phyloP scores from a whole-genome alignment of 2,888 invertebrate genomes.

The Drosophila pseudotalamancana region DNA sequence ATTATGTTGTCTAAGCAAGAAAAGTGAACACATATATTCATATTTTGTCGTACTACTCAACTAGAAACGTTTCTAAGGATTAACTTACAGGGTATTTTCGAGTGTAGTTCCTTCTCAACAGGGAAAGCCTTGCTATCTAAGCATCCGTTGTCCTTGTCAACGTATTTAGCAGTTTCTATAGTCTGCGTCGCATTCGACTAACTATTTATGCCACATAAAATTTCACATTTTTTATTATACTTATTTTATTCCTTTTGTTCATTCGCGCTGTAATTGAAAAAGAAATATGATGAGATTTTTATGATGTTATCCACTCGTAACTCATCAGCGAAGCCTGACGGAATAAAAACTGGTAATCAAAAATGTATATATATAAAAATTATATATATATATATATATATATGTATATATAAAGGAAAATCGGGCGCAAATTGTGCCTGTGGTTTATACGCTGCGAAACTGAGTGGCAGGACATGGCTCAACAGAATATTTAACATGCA shows the following conservation, averaged over 20 bases:
- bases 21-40: too few species aligned
- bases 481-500: constrained; percentile 34
- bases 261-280: constrained; percentile 61
- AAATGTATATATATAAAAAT: not conserved
- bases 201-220: constrained; percentile 45
- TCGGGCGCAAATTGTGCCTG: constrained; percentile 54
- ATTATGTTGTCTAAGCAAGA: too few species aligned
- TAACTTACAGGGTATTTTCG: too few species aligned
- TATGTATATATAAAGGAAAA: constrained; percentile 8
- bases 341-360: constrained; percentile 71
- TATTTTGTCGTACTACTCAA: too few species aligned
- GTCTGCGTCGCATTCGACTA: constrained; percentile 54
- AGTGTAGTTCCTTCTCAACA: not conserved
- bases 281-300: constrained; percentile 65
- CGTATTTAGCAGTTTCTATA: constrained; percentile 62
- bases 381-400: not conserved
- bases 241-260: constrained; percentile 34
- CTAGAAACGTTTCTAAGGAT: too few species aligned
- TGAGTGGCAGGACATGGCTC: constrained; percentile 38
- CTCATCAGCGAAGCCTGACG: constrained; percentile 43
- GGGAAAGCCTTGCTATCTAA: not conserved
- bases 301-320: constrained; percentile 68
- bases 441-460: constrained; percentile 56
- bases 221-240: constrained; percentile 7
- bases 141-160: constrained; percentile 16